These are phyloP conservation scores for Paguma larvata DNA, from an alignment of 2,797 vertebrate genomes.

Conservation along the genomic window DNA sequence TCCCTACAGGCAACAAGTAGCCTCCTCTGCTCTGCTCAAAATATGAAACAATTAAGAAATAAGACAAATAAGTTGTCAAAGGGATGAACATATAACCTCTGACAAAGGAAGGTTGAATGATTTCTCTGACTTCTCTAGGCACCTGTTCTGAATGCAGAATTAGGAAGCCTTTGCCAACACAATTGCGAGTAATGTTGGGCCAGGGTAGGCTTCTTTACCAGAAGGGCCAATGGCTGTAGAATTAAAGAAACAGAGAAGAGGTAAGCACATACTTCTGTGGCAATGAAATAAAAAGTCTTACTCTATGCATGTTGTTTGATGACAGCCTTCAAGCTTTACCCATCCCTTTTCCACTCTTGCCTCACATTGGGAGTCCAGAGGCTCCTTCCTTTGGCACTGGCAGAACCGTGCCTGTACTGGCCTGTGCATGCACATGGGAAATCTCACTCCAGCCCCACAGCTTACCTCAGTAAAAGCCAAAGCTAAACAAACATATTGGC, in stretches of 20 bases:
- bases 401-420: not conserved
- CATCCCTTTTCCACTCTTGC: not conserved
- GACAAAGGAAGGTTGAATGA: not conserved
- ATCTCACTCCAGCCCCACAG: not conserved
- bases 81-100: not conserved
- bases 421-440: not conserved
- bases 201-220: not conserved
- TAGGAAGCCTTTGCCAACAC: not conserved
- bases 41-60: not conserved
- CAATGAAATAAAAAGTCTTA: not conserved
- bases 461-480: not conserved
- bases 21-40: not conserved
- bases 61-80: not conserved
- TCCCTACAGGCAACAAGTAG: not conserved
- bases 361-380: not conserved
- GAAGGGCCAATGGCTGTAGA: not conserved
- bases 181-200: not conserved
- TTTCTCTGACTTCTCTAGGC: not conserved
- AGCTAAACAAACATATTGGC: not conserved
- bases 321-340: not conserved
- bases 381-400: not conserved
- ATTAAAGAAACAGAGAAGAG: not conserved
- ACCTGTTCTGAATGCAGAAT: not conserved
- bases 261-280: not conserved
- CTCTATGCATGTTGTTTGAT: not conserved